Base-by-base conservation (phyloP, 2,888 invertebrate species). In the Anodontia alba region DNA sequence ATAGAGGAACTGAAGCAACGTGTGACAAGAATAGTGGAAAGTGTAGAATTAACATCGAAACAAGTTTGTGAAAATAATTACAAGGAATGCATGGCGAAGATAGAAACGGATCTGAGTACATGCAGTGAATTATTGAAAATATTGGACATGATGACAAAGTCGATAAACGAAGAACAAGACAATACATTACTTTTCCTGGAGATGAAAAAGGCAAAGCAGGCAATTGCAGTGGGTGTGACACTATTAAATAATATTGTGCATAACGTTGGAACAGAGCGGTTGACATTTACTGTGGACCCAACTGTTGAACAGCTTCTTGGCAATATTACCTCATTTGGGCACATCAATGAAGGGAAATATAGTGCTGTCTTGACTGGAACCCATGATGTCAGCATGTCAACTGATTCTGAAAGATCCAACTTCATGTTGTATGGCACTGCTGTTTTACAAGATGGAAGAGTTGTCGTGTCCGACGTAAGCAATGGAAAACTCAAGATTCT, bases 401-500 rank as follows among this genome's bases (percentile, higher is more conserved):
- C 62, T 20, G 62, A 62, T 62, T 29, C 31, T 33, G 62, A 62
- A 33, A 62, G 33, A 33, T 1, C 12, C 29, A 31, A 62, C 20
- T 17, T n/a, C 29, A 62, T 62, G 62, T 23, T 62, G 33, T 62
- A 62, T 20, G 62, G 62, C 5, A 29, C 62, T 33, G 62, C 62
- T 20, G 31, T 62, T 7, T 23, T 62, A 20, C 62, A 62, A 29
- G 62, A 62, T 62, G 62, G 62, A 3, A 31, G 62, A 33, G 17
- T 62, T 5, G 33, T 62, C 17, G 20, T 62, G 3, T 62, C 62
- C 20, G 62, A 62, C 23, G 62, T 62, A 31, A 62, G 62, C 62
- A 62, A 62, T 17, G 62, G 62, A 33, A 62, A 62, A 62, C 23
- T 62, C 20, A 62, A 62, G 33, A 62, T 62, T 20, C 62, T 62